Evolutionary conservation across 2,113 vertebrate species (phyloP).

Genomic region (Neotragus pygmaeus): DNA sequence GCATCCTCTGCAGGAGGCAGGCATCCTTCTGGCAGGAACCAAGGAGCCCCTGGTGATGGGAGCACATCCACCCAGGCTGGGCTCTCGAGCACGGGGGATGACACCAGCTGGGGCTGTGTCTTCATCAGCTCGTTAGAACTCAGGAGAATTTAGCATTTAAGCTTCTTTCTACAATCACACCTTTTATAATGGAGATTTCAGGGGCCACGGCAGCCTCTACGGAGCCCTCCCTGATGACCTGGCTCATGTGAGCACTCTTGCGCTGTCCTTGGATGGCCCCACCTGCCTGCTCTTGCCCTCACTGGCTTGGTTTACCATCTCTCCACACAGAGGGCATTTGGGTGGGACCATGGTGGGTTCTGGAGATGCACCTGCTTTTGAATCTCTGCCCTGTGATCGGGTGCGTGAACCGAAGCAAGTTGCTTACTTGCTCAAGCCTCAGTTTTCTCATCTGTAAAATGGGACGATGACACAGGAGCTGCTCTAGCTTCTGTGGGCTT

Average conservation of each 20-base stretch:
- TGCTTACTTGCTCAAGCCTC: not conserved
- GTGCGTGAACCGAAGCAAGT: accelerated
- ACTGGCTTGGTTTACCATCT: accelerated
- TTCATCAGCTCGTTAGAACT: not conserved
- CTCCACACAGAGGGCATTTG: not conserved
- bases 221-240: not conserved
- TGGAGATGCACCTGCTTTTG: too few species aligned
- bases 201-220: accelerated
- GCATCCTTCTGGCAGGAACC: not conserved
- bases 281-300: accelerated
- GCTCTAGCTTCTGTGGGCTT: accelerated
- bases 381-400: not conserved
- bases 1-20: not conserved
- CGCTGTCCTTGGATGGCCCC: accelerated
- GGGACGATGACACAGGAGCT: not conserved
- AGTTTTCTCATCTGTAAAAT: not conserved
- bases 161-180: not conserved
- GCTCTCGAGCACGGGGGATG: accelerated
- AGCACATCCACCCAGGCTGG: accelerated
- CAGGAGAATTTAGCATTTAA: not conserved
- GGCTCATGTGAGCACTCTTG: accelerated
- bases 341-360: too few species aligned
- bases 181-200: not conserved
- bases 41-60: accelerated
- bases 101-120: not conserved